phyloP scores from a whole-genome alignment of 2,113 vertebrate genomes.

The Notarius lentiginosus region DNA sequence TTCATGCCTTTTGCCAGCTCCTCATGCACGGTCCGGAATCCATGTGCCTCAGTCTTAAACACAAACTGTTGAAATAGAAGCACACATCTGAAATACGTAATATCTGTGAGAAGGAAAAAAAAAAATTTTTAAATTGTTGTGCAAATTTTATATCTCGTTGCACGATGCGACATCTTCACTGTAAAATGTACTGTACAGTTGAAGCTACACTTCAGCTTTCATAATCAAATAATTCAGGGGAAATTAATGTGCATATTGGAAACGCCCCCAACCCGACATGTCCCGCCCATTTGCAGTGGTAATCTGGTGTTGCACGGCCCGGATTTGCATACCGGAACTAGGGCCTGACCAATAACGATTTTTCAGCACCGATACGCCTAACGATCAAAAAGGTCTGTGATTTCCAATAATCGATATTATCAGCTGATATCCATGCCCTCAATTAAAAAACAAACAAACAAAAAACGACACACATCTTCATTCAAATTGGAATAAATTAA shows the following conservation, averaged over 20 bases:
- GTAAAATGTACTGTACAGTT: not conserved
- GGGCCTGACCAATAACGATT: no score
- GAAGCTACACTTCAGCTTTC: not conserved
- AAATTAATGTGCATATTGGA: not conserved
- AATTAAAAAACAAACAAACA: no score
- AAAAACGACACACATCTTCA: no score
- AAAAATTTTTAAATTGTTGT: not conserved
- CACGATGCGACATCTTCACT: not conserved
- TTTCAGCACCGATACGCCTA: no score
- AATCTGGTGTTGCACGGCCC: not conserved
- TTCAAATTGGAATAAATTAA: no score
- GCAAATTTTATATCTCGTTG: not conserved
- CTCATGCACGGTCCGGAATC: constrained; percentile 89
- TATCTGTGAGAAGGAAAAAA: not conserved
- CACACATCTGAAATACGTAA: not conserved
- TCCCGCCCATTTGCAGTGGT: not conserved
- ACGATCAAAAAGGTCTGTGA: no score
- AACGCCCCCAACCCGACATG: not conserved
- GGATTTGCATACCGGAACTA: not conserved
- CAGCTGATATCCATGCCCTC: no score
- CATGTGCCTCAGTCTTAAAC: constrained; percentile 85
- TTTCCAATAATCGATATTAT: no score
- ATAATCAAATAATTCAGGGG: not conserved
- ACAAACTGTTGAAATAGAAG: constrained; percentile 77
- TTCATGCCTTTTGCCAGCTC: constrained; percentile 87